Percentiles rank a stretch among this genome's conserved stretches.
Conservation (phyloP, 2,113 vertebrate genomes). For the Circaetus cinerascens region DNA sequence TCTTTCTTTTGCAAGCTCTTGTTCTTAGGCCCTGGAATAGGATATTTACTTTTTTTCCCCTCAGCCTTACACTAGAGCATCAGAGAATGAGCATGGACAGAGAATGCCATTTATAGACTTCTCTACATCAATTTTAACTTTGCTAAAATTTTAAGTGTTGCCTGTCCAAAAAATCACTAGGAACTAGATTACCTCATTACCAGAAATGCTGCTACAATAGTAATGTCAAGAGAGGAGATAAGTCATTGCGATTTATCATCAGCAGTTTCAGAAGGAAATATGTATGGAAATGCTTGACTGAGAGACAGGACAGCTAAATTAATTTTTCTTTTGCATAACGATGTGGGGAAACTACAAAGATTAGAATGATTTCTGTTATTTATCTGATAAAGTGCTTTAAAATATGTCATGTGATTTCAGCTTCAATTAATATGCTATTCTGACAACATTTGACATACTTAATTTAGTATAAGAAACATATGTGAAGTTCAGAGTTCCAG, state of each 20-base stretch:
- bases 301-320: background rate
- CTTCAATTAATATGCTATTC: background rate
- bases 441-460: background rate
- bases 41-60: background rate
- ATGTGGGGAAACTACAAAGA: background rate
- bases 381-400: background rate
- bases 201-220: background rate
- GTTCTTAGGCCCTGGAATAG: background rate
- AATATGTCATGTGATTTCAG: background rate
- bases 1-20: background rate
- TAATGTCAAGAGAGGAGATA: background rate
- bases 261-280: background rate
- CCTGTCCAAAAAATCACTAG: background rate
- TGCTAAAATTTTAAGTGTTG: background rate
- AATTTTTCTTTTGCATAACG: background rate
- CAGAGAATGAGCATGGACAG: slow-evolving; percentile 3
- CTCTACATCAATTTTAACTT: background rate
- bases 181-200: background rate
- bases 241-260: background rate
- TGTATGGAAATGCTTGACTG: background rate
- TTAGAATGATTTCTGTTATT: background rate
- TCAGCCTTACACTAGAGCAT: background rate
- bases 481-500: background rate
- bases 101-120: background rate
- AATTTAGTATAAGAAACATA: background rate